Base-by-base conservation (phyloP, 2,888 invertebrate genomes). In the Cenopis cana region DNA sequence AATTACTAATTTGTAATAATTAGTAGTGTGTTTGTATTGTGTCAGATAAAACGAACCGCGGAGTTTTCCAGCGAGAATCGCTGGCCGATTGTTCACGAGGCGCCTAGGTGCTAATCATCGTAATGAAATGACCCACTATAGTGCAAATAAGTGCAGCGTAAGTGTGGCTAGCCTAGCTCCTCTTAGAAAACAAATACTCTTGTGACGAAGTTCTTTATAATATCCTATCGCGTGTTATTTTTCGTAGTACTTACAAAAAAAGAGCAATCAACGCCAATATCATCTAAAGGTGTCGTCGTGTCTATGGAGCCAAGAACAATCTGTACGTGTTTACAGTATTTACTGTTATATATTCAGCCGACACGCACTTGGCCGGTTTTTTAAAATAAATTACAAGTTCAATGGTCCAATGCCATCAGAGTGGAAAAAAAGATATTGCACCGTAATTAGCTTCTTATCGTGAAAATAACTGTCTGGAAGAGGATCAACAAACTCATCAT, bases 401-500 rank as follows among this genome's bases (percentile, higher is more conserved):
- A 64, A 54, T 38, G 50, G n/a, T 52, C 36, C 2, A 50, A 56
- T 8, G 56, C 8, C 24, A 46, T 18, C 17, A 20, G 12, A 46
- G 20, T 29, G 33, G 41, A 69, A 65, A 59, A 14, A 59, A 41
- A 41, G 10, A 4, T n/a, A 11, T 29, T 54, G 50, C 52, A 24
- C 38, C 17, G 29, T 38, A 65, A 60, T 60, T 60, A 70, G 70
- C 52, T 2, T 17, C 14, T 65, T 54, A 65, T 70, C 65, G 17
- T 49, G 20, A 49, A 52, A 59, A 38, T 50, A 38, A 55, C 57
- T 33, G 64, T 41, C 41, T 59, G 41, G 57, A 24, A 46, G 59
- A 52, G 46, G 52, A 70, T 49, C 70, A 70, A 66, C 46, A 66
- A 70, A 70, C 70, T 60, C 60, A 69, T 71, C 74, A 69, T 70